Evolutionary conservation across 2,888 invertebrate genomes (phyloP), one percentile per base, ranked within the genome.

Genomic region (Ptychoptera contaminata): DNA sequence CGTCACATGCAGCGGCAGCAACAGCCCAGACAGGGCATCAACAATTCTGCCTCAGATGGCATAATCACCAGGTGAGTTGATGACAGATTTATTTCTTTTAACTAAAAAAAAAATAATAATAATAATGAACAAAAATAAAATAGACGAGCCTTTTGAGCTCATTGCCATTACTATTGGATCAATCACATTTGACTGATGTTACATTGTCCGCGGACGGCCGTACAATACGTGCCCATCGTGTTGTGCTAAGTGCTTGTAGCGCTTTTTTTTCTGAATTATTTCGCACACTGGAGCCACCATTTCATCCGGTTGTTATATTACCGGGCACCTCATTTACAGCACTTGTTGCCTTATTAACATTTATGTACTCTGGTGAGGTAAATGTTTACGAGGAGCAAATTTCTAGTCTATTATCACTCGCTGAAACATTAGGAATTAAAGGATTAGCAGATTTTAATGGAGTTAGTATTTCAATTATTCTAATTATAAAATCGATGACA

Each of bases 361-460:
- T 87, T 63, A 86, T 88, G 79, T 88, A 88, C 64, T 82, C 82
- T 40, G 87, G 87, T 2, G 87, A 88, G 63, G 87, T 87, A 56
- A 82, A 86, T 48, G 83, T 87, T 30, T 82, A 82, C 49, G 81
- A 82, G 63, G 77, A 78, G 54, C 77, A 82, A 59, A 71, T 88
- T 52, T 82, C 85, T 6, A 77, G 79, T 39, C 68, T 88, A 47
- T 69, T 88, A 38, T 73, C 79, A 47, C 74, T 86, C 55, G 87
- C 87, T 11, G 82, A 82, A 62, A 76, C 83, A 3, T 66, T 88
- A 48, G 82, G 84, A 56, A 83, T 88, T 42, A 79, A 85, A 52
- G 87, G 87, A 43, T 69, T 88, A 48, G 85, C 86, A 48, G 80
- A 81, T 65, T 78, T 82, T 63, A 81, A 82, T 55, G 76, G 77